These are phyloP conservation scores for Drosophila barbarae DNA, from an alignment of 2,888 invertebrate species.

Conservation along the genomic window DNA sequence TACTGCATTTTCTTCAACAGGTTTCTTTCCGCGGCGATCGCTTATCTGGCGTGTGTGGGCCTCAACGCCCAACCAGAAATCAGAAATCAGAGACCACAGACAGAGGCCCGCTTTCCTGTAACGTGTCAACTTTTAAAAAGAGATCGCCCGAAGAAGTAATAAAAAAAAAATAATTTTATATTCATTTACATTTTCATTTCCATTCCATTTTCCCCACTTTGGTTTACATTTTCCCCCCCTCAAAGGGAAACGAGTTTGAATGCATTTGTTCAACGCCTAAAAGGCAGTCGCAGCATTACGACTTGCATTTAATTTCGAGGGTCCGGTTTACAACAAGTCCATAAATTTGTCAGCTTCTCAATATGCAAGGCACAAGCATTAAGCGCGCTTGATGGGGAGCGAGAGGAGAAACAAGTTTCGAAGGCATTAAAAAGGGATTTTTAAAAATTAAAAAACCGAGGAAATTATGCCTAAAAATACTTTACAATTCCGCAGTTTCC, in stretches of 20 bases:
- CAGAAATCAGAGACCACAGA: conserved; percentile 34
- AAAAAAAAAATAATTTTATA: conserved; percentile 8
- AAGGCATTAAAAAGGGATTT: conserved; percentile 5
- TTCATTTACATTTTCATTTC: conserved; percentile 34
- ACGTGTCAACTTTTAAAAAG: conserved; percentile 41
- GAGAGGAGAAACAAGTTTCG: conserved; percentile 34
- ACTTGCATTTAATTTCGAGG: conserved; percentile 28
- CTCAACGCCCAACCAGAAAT: conserved; percentile 36
- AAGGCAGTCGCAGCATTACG: conserved; percentile 31
- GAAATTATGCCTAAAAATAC: conserved; percentile 26
- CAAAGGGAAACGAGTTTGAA: conserved; percentile 35
- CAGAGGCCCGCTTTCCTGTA: conserved; percentile 38
- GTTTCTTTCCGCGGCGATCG: conserved; percentile 54
- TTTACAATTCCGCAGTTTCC: conserved; percentile 27
- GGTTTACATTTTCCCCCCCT: conserved; percentile 16
- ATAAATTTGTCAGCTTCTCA: conserved; percentile 44
- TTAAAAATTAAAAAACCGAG: background rate
- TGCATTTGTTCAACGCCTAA: conserved; percentile 18
- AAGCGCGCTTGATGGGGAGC: conserved; percentile 1
- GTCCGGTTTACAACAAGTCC: conserved; percentile 58
- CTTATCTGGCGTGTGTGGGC: conserved; percentile 41
- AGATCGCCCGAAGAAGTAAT: conserved; percentile 24
- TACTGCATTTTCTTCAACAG: conserved; percentile 70
- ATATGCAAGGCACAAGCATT: conserved; percentile 51
- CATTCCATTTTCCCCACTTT: conserved; percentile 30